These are phyloP conservation scores for Pogonocichla stellata DNA, from an alignment of 2,113 vertebrate genomes.

Conservation along the genomic window DNA sequence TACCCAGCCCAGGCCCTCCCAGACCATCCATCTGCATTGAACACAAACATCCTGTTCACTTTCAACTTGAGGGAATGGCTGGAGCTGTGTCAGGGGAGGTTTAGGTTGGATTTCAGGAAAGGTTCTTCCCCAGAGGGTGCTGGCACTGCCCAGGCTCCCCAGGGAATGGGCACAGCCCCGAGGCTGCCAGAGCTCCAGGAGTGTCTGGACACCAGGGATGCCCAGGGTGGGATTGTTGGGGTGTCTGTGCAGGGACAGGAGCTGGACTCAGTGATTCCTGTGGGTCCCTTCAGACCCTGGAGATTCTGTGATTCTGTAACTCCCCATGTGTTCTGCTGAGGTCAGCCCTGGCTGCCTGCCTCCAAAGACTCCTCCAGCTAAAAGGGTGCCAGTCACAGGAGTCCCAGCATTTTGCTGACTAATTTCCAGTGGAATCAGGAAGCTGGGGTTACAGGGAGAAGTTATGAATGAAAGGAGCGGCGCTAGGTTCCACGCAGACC, in stretches of 20 bases:
- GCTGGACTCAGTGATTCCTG: fast-evolving
- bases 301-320: neutral
- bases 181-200: neutral
- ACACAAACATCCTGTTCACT: fast-evolving
- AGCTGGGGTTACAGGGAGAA: conserved; percentile 42
- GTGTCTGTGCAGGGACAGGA: neutral
- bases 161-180: fast-evolving
- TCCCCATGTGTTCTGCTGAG: neutral
- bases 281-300: neutral
- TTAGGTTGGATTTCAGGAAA: fast-evolving
- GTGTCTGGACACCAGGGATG: fast-evolving
- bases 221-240: neutral
- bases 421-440: conserved; percentile 49
- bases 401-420: neutral
- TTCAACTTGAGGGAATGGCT: neutral
- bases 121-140: neutral
- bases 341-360: neutral
- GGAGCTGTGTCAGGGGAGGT: fast-evolving
- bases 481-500: neutral
- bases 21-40: fast-evolving
- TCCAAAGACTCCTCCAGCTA: neutral
- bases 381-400: neutral
- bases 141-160: neutral
- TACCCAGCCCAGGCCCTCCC: neutral
- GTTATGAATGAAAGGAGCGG: conserved; percentile 47